Base-by-base conservation (phyloP, 2,797 vertebrate genomes). In the Novumbra hubbsi region DNA sequence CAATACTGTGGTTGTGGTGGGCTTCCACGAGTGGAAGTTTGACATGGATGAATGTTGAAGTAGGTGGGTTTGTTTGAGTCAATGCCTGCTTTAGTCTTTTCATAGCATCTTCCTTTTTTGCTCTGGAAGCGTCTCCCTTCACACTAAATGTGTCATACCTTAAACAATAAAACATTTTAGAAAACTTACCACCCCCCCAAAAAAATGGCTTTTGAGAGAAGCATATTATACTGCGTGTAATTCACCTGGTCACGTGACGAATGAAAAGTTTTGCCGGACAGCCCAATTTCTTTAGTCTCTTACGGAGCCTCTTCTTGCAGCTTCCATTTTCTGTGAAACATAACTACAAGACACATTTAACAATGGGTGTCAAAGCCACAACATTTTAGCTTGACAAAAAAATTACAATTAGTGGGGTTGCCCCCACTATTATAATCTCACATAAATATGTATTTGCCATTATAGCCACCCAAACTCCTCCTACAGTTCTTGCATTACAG, bases 91-190 rank as follows among this genome's bases (percentile, higher is more conserved):
- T 71, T 2, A 75, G 68, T 6, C 19, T 70, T 32, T 62, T 64
- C 68, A 75, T 70, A 8, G 74, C 68, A 28, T 75, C 74, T 65
- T 75, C 55, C 71, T 71, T 75, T 41, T 49, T 69, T n/a, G 45
- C 32, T 21, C 68, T 70, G 12, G 74, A 64, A 38, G 74, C 38
- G 15, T 64, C 30, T 17, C 45, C 45, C 17, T 64, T 64, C 16
- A 75, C 45, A 64, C 74, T 70, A 30, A 62, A 75, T 9, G 74
- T 65, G 67, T 75, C 74, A 38, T 75, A 75, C 74, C 74, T 69
- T 24, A 8, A 69, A 48, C 16, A 69, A 28, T 67, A 38, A 45
- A 8, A 21, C 32, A 67, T n/a, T n/a, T 67, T 67, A 38, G 7
- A 38, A 9, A 34, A 34, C 17, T 15, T 41, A 19, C 6, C 9